Percentiles rank a stretch among this genome's conserved stretches.
phyloP scores from a whole-genome alignment of 2,797 vertebrate genomes.

The Coluber constrictor region DNA sequence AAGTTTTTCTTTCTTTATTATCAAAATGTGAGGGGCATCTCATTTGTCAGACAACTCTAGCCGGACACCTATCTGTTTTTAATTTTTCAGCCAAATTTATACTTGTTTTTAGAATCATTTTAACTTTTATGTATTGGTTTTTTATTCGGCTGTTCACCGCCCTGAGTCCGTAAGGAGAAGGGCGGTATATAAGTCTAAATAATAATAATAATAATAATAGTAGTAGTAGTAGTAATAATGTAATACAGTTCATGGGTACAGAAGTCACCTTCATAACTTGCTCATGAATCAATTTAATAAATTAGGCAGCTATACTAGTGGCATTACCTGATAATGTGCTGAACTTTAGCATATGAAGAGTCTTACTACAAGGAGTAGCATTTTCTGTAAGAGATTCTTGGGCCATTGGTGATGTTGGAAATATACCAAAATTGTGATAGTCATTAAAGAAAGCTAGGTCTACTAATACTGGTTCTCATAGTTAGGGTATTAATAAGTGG shows the following conservation, averaged over 20 bases:
- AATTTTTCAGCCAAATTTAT: too few relatives aligned
- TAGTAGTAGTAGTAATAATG: too few relatives aligned
- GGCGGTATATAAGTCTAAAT: too few relatives aligned
- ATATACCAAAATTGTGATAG: background rate
- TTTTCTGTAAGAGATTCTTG: background rate
- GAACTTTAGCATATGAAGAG: background rate
- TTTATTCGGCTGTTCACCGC: too few relatives aligned
- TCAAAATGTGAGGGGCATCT: too few relatives aligned
- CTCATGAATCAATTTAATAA: constrained; percentile 57
- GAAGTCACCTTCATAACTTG: constrained; percentile 62
- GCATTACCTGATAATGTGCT: constrained; percentile 9
- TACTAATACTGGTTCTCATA: background rate
- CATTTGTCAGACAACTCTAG: too few relatives aligned
- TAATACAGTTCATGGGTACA: constrained; percentile 52
- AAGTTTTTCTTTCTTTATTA: too few relatives aligned
- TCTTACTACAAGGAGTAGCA: background rate
- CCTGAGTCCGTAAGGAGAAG: too few relatives aligned
- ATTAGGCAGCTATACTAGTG: constrained; percentile 17
- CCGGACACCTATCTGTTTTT: too few relatives aligned
- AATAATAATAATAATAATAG: too few relatives aligned
- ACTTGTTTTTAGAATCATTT: too few relatives aligned
- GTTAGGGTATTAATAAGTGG: background rate
- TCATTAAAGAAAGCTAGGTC: background rate
- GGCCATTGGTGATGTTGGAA: background rate
- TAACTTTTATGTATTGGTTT: too few relatives aligned